Evolutionary conservation across 2,888 invertebrate genomes (phyloP).

Genomic region (Xestobium rufovillosum): DNA sequence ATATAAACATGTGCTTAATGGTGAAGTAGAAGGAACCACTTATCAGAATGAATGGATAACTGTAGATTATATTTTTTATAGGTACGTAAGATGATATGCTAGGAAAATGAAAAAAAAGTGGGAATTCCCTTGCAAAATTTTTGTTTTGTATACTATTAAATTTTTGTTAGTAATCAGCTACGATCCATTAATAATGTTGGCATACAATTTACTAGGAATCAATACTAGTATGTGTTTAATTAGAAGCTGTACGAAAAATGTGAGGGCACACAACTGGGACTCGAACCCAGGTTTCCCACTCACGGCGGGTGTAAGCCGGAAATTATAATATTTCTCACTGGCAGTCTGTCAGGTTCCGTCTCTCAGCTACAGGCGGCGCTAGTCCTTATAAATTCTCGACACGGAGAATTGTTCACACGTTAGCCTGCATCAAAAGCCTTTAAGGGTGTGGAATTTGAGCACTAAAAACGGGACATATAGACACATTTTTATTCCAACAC

Average conservation of each 20-base stretch:
- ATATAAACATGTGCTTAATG: conserved; percentile 50
- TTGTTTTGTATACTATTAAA: background rate
- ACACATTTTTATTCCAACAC: too few species aligned
- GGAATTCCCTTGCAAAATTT: background rate
- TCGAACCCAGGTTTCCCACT: too few species aligned
- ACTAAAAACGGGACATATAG: too few species aligned
- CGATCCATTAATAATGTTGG: conserved; percentile 3
- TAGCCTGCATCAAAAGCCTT: conserved; percentile 6
- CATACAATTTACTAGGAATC: conserved; percentile 3
- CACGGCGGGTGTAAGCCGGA: too few species aligned
- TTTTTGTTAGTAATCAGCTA: conserved; percentile 2
- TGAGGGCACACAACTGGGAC: too few species aligned
- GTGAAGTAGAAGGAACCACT: conserved; percentile 60
- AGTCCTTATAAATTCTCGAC: too few species aligned
- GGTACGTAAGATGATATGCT: conserved; percentile 40
- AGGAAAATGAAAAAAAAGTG: background rate
- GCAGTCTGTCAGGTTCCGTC: too few species aligned
- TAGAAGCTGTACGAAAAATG: too few species aligned
- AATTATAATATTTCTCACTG: too few species aligned
- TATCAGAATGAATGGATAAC: conserved; percentile 67
- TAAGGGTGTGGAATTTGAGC: too few species aligned
- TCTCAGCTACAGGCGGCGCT: too few species aligned
- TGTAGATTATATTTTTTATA: conserved; percentile 90
- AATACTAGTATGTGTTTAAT: conserved; percentile 5
- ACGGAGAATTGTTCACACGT: conserved; percentile 9